Evolutionary conservation across 1,140 invertebrate species (phyloP).

Genomic region (Euura lappo): DNA sequence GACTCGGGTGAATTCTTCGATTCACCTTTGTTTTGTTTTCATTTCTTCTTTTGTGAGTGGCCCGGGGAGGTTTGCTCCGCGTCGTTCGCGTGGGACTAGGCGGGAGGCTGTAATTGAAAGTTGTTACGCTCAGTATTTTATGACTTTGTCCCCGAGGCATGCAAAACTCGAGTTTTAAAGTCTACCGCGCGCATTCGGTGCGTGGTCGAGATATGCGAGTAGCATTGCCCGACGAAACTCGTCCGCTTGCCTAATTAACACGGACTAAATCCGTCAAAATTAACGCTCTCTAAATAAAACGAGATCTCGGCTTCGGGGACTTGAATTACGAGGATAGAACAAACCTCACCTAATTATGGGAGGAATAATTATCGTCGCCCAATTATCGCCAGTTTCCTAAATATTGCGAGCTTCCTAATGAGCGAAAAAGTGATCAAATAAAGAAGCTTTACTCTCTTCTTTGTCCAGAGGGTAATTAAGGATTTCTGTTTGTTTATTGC

Average conservation of each 20-base stretch:
- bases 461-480: too few relatives aligned
- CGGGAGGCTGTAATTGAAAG: constrained; percentile 49
- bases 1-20: too few relatives aligned
- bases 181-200: constrained; percentile 22
- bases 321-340: too few relatives aligned
- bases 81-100: too few relatives aligned
- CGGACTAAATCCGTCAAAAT: constrained; percentile 51
- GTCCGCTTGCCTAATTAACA: constrained; percentile 45
- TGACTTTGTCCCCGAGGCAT: constrained; percentile 47
- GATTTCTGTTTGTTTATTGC: too few relatives aligned
- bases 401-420: too few relatives aligned
- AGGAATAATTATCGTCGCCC: neutral
- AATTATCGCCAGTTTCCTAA: neutral
- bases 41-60: too few relatives aligned
- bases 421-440: too few relatives aligned
- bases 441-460: neutral
- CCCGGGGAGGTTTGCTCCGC: too few relatives aligned
- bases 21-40: too few relatives aligned
- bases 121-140: constrained; percentile 54
- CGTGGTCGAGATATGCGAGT: constrained; percentile 15
- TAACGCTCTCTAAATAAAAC: neutral
- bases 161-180: constrained; percentile 49
- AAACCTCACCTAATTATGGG: too few relatives aligned
- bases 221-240: constrained; percentile 31
- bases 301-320: too few relatives aligned